Evolutionary conservation across 2,888 invertebrate genomes (phyloP), one percentile per base, ranked within the genome.

Genomic region (Trichogramma dendrolimi): DNA sequence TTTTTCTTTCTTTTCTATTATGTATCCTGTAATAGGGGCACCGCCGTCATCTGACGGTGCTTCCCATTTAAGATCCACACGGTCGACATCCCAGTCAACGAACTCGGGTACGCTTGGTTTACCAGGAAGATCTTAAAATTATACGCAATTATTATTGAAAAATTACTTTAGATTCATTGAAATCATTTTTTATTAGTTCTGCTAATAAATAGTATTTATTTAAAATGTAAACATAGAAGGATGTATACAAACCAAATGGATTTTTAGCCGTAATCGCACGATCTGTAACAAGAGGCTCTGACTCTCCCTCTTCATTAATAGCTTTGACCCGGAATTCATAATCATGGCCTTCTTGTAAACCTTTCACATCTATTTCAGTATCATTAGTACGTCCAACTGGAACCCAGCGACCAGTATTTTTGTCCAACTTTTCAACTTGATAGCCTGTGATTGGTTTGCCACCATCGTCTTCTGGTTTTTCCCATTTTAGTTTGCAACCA

Each of bases 251-350:
- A 91, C 90, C 94, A 77, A 87, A 99, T 69, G 98, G 98, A 85
- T 99, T 98, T 83, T 98, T 99, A 39, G 98, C 97, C 14, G 91
- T 77, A 64, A 91, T 92, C 4, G 91, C 86, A 71, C 87, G 86
- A 58, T 94, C 93, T n/a, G 94, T 92, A 78, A 94, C 92, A 67
- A 97, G 80, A 6, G 98, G 97, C 73, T 98, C 94, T 1, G 94
- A 93, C 79, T 95, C 94, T 14, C 94, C 94, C 78, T 96, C 96
- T 68, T 96, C 96, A 73, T 96, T 96, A 66, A 96, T 86, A 6
- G 96, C 96, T 76, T 87, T 90, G 10, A 96, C 94, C 68, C 96
- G 85, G 83, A 96, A 96, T 81, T 95, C 92, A 78, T 96, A 96
- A 74, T 96, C 94, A 71, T 91, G 89, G 43, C 91, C 94, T 78